A percentile compares a stretch with the other conserved stretches of the same genome.
Conservation (phyloP, 53 echinoderm and acorn worm genomes). For the Mesocentrotus franciscanus region DNA sequence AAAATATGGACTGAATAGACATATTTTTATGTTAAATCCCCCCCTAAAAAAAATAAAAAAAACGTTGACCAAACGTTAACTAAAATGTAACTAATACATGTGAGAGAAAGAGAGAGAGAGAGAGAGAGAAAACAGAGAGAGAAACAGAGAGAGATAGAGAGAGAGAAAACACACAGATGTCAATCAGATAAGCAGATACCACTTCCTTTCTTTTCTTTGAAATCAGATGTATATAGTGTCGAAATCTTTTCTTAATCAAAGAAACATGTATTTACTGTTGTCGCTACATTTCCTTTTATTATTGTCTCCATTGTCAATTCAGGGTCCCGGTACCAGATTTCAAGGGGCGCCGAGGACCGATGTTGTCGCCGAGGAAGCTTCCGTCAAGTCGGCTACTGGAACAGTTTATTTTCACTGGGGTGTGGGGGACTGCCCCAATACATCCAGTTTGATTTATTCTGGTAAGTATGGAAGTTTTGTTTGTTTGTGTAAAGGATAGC, state of each 20-base stretch:
- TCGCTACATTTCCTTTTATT: neutral
- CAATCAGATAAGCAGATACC: neutral
- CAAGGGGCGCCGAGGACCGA: neutral
- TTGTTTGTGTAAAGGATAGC: neutral
- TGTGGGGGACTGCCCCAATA: neutral
- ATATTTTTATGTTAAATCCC: no score
- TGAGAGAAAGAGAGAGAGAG: no score
- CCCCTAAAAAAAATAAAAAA: no score
- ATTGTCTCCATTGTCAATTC: neutral
- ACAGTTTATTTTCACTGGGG: constrained; percentile 45
- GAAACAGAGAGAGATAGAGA: no score
- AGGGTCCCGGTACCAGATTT: neutral
- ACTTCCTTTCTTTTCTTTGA: neutral
- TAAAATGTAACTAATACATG: no score
- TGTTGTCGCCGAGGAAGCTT: neutral
- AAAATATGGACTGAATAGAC: no score
- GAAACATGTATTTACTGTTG: neutral
- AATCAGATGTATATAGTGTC: neutral
- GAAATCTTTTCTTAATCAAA: neutral
- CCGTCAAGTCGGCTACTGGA: neutral
- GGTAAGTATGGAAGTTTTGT: neutral
- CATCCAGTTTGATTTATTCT: constrained; percentile 39
- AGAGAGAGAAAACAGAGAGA: no score
- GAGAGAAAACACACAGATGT: neutral
- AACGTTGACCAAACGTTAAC: no score